Percentiles rank a stretch among this genome's conserved stretches.
These are phyloP conservation scores for Kryphioiulus occultus DNA, from an alignment of 2,888 invertebrate species.

Conservation along the genomic window DNA sequence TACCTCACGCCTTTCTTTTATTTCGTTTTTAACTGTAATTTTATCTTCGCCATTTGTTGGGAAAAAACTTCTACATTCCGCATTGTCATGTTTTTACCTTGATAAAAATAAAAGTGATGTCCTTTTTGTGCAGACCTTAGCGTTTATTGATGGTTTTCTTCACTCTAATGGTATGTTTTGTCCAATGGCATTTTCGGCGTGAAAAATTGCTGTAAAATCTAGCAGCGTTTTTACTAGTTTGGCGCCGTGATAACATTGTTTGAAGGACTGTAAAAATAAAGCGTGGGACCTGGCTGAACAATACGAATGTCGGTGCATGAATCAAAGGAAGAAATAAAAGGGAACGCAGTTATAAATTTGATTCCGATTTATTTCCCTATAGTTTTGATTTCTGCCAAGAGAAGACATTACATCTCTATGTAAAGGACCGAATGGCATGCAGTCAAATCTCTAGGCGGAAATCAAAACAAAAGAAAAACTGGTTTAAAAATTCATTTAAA, in stretches of 20 bases:
- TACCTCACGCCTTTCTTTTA: slow-evolving; percentile 34
- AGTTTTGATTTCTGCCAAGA: neutral
- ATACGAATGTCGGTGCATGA: neutral
- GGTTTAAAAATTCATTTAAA: too few species aligned
- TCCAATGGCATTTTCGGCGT: neutral
- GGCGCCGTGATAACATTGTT: neutral
- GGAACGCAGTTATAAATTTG: neutral
- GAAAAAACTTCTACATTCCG: slow-evolving; percentile 25
- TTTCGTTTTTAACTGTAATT: slow-evolving; percentile 26
- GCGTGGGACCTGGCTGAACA: neutral
- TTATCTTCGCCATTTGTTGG: slow-evolving; percentile 42
- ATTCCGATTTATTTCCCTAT: neutral
- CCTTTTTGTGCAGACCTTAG: slow-evolving; percentile 32
- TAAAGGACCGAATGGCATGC: neutral
- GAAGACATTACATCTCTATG: neutral
- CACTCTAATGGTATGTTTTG: neutral
- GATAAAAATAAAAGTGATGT: slow-evolving; percentile 47
- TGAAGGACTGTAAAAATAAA: neutral
- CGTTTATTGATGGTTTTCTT: neutral
- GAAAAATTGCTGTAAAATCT: neutral
- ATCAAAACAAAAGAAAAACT: neutral
- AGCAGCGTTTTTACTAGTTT: neutral
- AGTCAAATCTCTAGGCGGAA: neutral
- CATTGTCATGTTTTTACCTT: slow-evolving; percentile 45
- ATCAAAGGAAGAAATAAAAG: neutral